Base-by-base conservation (phyloP, 2,888 invertebrate genomes). In the Plagodis dolabraria region DNA sequence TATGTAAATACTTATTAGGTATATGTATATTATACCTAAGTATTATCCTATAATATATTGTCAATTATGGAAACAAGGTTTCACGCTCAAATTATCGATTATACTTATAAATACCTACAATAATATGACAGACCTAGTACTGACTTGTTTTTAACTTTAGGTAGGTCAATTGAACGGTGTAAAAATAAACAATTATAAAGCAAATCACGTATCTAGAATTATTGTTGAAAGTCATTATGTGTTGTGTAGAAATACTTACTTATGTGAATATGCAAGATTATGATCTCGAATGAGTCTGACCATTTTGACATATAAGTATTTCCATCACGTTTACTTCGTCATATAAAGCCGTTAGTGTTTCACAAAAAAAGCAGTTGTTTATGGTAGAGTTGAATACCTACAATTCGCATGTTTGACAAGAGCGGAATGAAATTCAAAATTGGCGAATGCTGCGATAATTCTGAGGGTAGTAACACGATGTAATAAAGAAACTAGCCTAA, bases 171-270 rank as follows among this genome's bases (percentile, higher is more conserved):
- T 65, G 51, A 44, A 48, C 22, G 33, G 53, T 11, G 22, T 22
- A 22, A 22, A 22, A 22, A 50, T 54, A 58, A 48, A 51, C 60
- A 60, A 64, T 70, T 66, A 63, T 79, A 74, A 82, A 77, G 72
- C 82, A 72, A 81, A 86, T 82, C 92, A 92, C 91, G 91, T 89
- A 86, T 83, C 77, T 82, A 82, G 82, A 81, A 82, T 87, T 87
- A 87, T 87, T 86, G 88, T 90, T 83, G 75, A 80, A 79, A 76
- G 60, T 83, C 68, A 71, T 85, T 83, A 83, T 72, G 77, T 79
- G 71, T 4, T 22, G 22, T 22, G 22, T 22, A 22, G 22, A 22
- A 22, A 22, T 22, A 22, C 22, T 86, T 22, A 22, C 22, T 86
- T 60, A 63, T 58, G 60, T 59, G 85, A 85, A 76, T 81, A 79